These are phyloP conservation scores for Drosophila kurseongensis DNA, from an alignment of 1,140 invertebrate genomes.

Conservation along the genomic window DNA sequence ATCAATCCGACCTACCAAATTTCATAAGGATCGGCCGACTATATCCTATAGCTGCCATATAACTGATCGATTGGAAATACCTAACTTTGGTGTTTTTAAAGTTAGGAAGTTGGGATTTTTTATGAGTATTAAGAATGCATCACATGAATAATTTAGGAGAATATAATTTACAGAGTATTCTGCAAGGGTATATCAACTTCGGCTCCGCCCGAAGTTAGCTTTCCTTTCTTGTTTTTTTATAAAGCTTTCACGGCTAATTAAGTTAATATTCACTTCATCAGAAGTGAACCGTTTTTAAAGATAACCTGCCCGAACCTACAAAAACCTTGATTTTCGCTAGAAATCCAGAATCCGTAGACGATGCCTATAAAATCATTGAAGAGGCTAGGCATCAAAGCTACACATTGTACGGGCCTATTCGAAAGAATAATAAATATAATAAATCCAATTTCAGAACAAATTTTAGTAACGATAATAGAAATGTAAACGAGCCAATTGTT, in stretches of 20 bases:
- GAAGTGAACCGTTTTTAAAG: constrained; percentile 32
- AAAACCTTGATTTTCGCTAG: constrained; percentile 32
- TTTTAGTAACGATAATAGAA: constrained; percentile 7
- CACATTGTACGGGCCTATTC: constrained; percentile 12
- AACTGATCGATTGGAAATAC: too few species aligned
- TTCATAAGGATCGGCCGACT: too few species aligned
- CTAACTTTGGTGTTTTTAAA: too few species aligned
- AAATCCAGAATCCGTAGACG: constrained; percentile 22
- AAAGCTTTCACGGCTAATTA: constrained; percentile 6
- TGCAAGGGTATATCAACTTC: too few species aligned
- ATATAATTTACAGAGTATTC: too few species aligned
- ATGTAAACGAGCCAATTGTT: not conserved
- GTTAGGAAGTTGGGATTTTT: too few species aligned
- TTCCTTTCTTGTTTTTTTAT: too few species aligned
- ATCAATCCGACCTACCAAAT: too few species aligned
- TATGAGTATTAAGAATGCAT: too few species aligned
- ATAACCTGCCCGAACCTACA: constrained; percentile 28
- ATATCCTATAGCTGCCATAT: too few species aligned
- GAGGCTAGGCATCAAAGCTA: constrained; percentile 1
- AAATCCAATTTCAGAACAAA: constrained; percentile 6
- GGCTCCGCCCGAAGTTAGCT: too few species aligned
- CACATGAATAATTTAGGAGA: too few species aligned
- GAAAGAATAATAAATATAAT: constrained; percentile 6
- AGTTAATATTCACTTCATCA: constrained; percentile 15
- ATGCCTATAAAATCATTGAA: constrained; percentile 4